Evolutionary conservation across 2,888 invertebrate genomes (phyloP).

Genomic region (Luperina testacea): DNA sequence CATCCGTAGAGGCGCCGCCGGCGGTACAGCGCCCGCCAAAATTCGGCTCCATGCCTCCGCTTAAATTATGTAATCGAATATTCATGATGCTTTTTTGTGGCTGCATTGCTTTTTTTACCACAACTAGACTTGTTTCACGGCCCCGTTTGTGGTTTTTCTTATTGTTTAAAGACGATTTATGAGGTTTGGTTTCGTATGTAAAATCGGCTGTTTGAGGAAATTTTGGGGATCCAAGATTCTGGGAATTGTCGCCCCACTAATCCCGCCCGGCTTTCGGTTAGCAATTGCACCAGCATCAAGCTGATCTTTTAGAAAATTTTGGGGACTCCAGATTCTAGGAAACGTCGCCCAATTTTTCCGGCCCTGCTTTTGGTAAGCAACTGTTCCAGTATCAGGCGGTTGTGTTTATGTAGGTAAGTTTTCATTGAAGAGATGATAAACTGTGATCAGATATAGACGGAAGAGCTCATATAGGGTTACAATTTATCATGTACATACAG

Average conservation of each 20-base stretch:
- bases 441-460: background rate
- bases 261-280: background rate
- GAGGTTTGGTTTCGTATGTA: background rate
- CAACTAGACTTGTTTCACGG: constrained; percentile 66
- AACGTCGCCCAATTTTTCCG: background rate
- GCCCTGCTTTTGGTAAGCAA: background rate
- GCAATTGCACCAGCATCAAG: background rate
- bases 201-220: background rate
- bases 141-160: constrained; percentile 48
- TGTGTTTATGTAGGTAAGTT: constrained; percentile 13
- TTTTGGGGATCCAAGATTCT: constrained; percentile 15
- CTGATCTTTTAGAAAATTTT: constrained; percentile 4
- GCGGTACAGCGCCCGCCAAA: constrained; percentile 69
- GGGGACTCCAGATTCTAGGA: constrained; percentile 16
- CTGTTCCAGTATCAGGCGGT: background rate
- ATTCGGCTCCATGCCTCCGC: constrained; percentile 71
- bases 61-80: constrained; percentile 87
- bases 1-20: constrained; percentile 79
- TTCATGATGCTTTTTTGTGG: constrained; percentile 77
- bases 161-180: constrained; percentile 38
- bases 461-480: constrained; percentile 21
- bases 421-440: constrained; percentile 10
- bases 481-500: constrained; percentile 37
- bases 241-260: background rate
- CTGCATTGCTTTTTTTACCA: constrained; percentile 74